Evolutionary conservation across 2,888 invertebrate species (phyloP).

Genomic region (Drosophila birchii): DNA sequence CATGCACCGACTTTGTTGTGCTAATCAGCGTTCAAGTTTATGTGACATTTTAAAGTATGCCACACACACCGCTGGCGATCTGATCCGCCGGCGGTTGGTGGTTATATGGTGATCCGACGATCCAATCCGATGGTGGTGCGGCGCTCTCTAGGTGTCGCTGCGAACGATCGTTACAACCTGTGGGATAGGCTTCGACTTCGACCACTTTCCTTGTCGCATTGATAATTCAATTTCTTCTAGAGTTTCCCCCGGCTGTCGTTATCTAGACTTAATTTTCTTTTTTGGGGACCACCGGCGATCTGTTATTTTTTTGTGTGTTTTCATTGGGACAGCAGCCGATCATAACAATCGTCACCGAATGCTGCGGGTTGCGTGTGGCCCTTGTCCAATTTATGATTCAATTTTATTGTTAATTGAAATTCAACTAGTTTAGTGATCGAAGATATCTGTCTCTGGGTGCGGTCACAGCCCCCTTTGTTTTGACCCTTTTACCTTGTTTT

Average conservation of each 20-base stretch:
- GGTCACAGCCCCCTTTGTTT: conserved; percentile 41
- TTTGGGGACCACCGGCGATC: conserved; percentile 68
- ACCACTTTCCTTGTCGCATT: conserved; percentile 65
- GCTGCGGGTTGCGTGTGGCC: conserved; percentile 77
- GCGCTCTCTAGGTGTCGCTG: conserved; percentile 73
- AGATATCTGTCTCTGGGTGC: conserved; percentile 39
- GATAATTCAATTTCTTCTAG: conserved; percentile 77
- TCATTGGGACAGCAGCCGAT: conserved; percentile 50
- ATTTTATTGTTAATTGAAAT: conserved; percentile 82
- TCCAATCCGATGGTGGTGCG: conserved; percentile 51
- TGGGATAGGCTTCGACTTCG: conserved; percentile 10
- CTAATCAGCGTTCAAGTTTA: conserved; percentile 81
- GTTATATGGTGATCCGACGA: conserved; percentile 5
- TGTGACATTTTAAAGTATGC: conserved; percentile 80
- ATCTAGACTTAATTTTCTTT: conserved; percentile 73
- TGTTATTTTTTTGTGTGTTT: conserved; percentile 10
- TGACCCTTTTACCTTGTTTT: conserved; percentile 35
- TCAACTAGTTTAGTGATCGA: conserved; percentile 79
- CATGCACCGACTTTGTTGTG: conserved; percentile 75
- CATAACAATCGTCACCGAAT: conserved; percentile 69
- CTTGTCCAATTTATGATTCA: conserved; percentile 77
- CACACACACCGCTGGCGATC: conserved; percentile 64
- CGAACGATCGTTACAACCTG: conserved; percentile 63
- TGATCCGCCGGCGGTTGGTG: conserved; percentile 30
- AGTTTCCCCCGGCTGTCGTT: conserved; percentile 35